These are phyloP conservation scores for Plecturocebus donacophilus DNA, from an alignment of 2,113 vertebrate genomes.

Conservation along the genomic window DNA sequence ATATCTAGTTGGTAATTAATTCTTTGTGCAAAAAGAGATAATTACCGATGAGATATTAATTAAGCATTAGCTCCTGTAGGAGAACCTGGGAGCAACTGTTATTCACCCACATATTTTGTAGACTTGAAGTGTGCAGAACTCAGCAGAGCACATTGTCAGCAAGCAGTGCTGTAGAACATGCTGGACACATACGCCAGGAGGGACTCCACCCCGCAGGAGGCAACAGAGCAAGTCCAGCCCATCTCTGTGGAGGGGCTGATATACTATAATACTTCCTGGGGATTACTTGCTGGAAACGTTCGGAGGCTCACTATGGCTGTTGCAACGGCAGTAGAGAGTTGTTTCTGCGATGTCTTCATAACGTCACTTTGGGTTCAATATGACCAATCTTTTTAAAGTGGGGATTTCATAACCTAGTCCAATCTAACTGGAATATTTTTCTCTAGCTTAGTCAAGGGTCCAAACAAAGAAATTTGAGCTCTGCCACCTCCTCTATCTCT, in stretches of 20 bases:
- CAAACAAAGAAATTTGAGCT: background rate
- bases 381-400: background rate
- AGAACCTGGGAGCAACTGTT: background rate
- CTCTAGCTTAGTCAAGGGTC: background rate
- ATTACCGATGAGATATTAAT: background rate
- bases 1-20: background rate
- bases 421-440: background rate
- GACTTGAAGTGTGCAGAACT: background rate
- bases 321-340: background rate
- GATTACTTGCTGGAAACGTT: background rate
- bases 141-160: too few relatives aligned
- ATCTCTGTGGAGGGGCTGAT: background rate
- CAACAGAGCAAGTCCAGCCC: background rate
- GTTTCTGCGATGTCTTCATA: background rate
- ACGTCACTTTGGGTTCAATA: background rate
- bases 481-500: background rate
- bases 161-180: background rate
- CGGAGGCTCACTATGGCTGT: fast-evolving
- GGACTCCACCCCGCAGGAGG: background rate
- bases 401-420: background rate
- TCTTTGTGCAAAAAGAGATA: background rate
- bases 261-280: too few relatives aligned
- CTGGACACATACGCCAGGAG: background rate
- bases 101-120: background rate
- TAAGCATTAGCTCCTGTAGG: background rate